Conservation (phyloP, 2,113 vertebrate species). For the Sorex fumeus region DNA sequence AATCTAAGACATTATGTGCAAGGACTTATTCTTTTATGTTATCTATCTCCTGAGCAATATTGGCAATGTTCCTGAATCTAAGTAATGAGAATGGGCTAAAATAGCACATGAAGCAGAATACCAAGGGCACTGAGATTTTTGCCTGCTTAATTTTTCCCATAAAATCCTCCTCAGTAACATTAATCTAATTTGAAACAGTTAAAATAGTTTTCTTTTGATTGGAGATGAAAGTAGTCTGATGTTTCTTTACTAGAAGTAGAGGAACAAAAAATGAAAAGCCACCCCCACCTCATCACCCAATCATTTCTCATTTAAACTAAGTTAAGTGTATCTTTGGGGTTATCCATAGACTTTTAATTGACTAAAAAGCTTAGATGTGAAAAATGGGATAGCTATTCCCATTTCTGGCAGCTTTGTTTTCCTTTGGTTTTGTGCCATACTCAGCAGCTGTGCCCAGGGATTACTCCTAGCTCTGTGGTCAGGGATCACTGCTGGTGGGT, state of each 20-base stretch:
- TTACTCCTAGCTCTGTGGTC: too few species aligned
- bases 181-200: slow-evolving; percentile 54
- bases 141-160: background rate
- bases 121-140: background rate
- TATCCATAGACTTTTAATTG: slow-evolving; percentile 6
- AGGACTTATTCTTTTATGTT: background rate
- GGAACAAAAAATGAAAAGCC: background rate
- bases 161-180: slow-evolving; percentile 46
- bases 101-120: background rate
- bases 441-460: too few species aligned
- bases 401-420: too few species aligned
- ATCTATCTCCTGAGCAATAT: slow-evolving; percentile 6
- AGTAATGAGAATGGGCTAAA: background rate
- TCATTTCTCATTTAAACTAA: slow-evolving; percentile 62
- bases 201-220: background rate
- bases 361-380: background rate
- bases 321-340: background rate
- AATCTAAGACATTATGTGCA: slow-evolving; percentile 9
- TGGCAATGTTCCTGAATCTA: background rate
- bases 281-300: too few species aligned
- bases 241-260: background rate
- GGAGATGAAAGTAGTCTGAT: background rate
- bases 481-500: too few species aligned
- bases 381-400: slow-evolving; percentile 3
- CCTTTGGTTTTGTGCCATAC: too few species aligned